phyloP scores from a whole-genome alignment of 2,888 invertebrate species.

The Zhengitettix transpicula region DNA sequence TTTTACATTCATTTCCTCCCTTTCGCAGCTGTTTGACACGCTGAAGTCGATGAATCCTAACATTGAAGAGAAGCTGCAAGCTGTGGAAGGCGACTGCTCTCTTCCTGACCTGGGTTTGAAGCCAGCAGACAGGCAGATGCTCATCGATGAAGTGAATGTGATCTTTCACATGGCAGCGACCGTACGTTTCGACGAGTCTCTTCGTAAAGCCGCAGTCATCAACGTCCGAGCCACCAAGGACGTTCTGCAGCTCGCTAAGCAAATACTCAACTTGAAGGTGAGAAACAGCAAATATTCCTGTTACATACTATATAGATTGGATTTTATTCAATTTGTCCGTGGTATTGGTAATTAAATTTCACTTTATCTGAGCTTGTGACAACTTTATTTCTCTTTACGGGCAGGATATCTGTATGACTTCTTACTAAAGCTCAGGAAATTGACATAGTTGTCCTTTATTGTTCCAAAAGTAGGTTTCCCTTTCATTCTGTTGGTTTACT shows the following conservation, averaged over 20 bases:
- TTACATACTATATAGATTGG: no score
- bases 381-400: no score
- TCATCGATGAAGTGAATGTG: constrained; percentile 34
- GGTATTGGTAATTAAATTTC: no score
- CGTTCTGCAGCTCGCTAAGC: neutral
- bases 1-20: neutral
- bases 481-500: no score
- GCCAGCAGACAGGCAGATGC: constrained; percentile 32
- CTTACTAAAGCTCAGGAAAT: no score
- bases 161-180: constrained; percentile 87
- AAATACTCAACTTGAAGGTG: neutral
- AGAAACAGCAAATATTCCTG: neutral
- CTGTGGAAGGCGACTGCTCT: constrained; percentile 37
- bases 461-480: no score
- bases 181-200: constrained; percentile 26
- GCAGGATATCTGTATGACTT: no score
- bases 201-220: neutral
- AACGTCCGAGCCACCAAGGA: neutral
- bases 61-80: neutral
- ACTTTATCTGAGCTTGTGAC: no score
- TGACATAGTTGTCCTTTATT: no score
- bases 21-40: neutral
- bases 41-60: neutral
- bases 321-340: no score
- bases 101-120: constrained; percentile 40